Conservation (phyloP, 2,888 invertebrate genomes). For the Bugulina stolonifera region DNA sequence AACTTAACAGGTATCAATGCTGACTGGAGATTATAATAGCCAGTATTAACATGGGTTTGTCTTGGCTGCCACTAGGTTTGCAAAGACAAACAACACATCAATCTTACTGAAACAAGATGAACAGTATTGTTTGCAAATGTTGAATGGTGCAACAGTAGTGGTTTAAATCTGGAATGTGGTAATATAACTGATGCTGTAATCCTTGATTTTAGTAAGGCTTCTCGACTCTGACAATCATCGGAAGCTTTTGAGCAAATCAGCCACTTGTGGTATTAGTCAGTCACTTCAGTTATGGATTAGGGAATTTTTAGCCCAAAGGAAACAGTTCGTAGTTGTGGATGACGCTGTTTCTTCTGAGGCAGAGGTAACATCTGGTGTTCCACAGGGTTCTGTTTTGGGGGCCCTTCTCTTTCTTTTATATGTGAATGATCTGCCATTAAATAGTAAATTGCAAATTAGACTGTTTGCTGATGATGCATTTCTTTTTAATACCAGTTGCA, state of each 20-base stretch:
- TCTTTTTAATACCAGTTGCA: neutral
- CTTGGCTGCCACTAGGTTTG: too few relatives aligned
- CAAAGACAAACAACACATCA: too few relatives aligned
- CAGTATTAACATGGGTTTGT: too few relatives aligned
- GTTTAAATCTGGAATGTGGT: neutral
- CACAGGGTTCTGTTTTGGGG: neutral
- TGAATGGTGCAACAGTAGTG: too few relatives aligned
- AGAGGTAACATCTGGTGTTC: neutral
- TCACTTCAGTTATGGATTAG: neutral
- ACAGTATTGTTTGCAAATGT: too few relatives aligned
- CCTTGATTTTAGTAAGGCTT: neutral
- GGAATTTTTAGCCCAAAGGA: neutral
- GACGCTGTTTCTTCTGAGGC: neutral
- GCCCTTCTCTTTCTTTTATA: neutral
- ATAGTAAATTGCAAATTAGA: neutral
- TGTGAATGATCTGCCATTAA: neutral
- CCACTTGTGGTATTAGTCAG: neutral
- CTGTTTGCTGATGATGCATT: conserved; percentile 20
- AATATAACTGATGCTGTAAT: neutral
- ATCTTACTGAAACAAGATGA: too few relatives aligned
- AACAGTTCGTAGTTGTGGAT: conserved; percentile 5
- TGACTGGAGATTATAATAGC: too few relatives aligned
- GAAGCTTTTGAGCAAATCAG: neutral
- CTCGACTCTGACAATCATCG: neutral
- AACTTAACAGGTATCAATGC: too few relatives aligned